Base-by-base conservation (phyloP, 2,888 invertebrate genomes). In the Nomada ferruginata region DNA sequence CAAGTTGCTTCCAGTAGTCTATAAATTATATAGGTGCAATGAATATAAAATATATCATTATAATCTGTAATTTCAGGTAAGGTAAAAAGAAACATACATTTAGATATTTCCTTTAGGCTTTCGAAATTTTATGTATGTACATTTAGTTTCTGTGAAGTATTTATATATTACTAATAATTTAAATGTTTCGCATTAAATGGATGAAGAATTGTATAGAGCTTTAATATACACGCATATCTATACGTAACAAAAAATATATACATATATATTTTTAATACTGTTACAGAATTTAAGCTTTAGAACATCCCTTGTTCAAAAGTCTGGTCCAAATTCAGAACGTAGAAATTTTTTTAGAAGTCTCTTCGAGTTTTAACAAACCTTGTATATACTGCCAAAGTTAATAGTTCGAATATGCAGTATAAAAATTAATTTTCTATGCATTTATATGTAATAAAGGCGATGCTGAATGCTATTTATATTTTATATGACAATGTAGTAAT, bases 241-340 rank as follows among this genome's bases (percentile, higher is more conserved):
- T 65, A 76, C 55, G 63, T n/a, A 69, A 15, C 11, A 71, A 50
- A 47, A 69, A 50, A 29, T 2, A 61, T 68, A 83, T 59, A 77
- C 11, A 75, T n/a, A 85, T 83, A 85, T 85, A 80, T 85, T 83
- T 85, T 85, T 85, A 85, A 76, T 73, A 79, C 60, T 73, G 66
- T 80, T 78, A 64, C 36, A 36, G 53, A 50, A 68, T 75, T 65
- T 70, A 76, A 73, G 26, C 61, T 68, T 36, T 85, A 71, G 63
- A 79, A 69, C 53, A 71, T 50, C 63, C 42, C 55, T 76, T 63
- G 61, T 70, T 79, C 72, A 61, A 73, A 76, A 66, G 29, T 71
- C 72, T 75, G 84, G 76, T 79, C 84, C 83, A 84, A 82, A 79
- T 71, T 76, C 44, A 55, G 26, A 55, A 60, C 18, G 11, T 15